Conservation (phyloP, 2,113 vertebrate species). For the Numida meleagris region DNA sequence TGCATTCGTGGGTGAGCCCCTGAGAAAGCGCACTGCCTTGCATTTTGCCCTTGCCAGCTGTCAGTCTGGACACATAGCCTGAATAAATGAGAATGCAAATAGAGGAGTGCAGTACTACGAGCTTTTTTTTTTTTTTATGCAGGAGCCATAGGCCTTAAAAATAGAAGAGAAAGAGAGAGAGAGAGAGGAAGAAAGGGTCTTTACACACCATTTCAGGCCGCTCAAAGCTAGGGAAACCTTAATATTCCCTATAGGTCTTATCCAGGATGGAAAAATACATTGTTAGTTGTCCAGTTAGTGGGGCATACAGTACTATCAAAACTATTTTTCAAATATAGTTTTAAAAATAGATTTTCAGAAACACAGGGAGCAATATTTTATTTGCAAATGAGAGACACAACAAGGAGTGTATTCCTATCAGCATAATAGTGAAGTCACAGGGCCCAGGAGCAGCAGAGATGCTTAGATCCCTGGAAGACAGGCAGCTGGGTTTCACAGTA, state of each 20-base stretch:
- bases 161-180: too few relatives aligned
- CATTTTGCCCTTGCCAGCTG: constrained; percentile 42
- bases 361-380: neutral
- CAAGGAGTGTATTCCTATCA: neutral
- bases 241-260: neutral
- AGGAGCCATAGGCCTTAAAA: neutral
- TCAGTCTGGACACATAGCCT: neutral
- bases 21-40: neutral
- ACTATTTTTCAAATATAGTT: neutral
- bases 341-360: neutral
- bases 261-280: neutral
- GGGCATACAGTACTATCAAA: neutral
- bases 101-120: neutral
- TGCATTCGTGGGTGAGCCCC: neutral
- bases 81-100: constrained; percentile 20
- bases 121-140: neutral
- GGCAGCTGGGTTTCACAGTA: neutral
- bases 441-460: neutral
- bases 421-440: neutral
- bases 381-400: neutral
- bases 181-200: accelerated
- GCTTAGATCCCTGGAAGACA: too few relatives aligned
- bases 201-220: neutral
- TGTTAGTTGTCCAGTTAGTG: neutral
- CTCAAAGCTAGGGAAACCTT: neutral